Percentiles rank a stretch among this genome's conserved stretches.
Conservation (phyloP, 2,888 invertebrate species). For the Dinocampus coccinellae region DNA sequence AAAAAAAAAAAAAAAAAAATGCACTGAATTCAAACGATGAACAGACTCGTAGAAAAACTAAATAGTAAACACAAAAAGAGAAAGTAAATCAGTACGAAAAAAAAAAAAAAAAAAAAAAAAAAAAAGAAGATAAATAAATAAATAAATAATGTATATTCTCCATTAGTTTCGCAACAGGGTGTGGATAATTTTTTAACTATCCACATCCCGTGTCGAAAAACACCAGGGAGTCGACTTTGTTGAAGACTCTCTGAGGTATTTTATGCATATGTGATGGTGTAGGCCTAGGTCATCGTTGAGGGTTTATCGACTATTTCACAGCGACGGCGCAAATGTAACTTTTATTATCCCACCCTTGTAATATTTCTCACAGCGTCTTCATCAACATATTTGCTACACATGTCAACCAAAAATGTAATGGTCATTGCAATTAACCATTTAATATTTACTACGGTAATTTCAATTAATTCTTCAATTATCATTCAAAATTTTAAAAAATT, state of each 20-base stretch:
- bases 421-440: too few relatives aligned
- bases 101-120: not conserved
- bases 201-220: too few relatives aligned
- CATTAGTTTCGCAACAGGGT: slow-evolving; percentile 24
- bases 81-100: not conserved
- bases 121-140: not conserved
- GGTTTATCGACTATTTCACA: slow-evolving; percentile 48
- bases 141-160: not conserved
- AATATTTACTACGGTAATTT: too few relatives aligned
- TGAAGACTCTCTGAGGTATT: not conserved
- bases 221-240: slow-evolving; percentile 14
- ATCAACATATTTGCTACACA: not conserved
- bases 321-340: slow-evolving; percentile 21
- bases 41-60: not conserved
- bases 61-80: not conserved
- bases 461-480: not conserved
- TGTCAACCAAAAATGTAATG: not conserved
- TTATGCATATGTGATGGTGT: not conserved
- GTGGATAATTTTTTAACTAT: slow-evolving; percentile 31
- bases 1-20: not conserved
- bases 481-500: too few relatives aligned
- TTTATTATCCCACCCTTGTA: not conserved
- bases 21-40: not conserved
- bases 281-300: slow-evolving; percentile 49
- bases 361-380: not conserved